Evolutionary conservation across 2,113 vertebrate genomes (phyloP), one percentile per base, ranked within the genome.

Genomic region (Brachypodius melanocephalos): DNA sequence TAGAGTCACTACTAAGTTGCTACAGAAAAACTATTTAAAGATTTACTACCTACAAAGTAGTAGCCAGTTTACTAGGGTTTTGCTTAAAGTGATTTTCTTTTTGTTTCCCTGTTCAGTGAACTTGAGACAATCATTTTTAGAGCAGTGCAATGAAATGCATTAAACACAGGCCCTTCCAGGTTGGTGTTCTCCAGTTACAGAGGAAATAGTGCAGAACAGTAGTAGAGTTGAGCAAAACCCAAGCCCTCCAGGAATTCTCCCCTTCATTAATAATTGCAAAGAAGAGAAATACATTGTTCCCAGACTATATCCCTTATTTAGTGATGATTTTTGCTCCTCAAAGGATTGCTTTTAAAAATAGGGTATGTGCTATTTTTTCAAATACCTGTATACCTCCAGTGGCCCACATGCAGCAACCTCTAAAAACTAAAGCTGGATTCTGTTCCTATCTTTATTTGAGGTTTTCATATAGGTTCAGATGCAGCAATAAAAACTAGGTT

Each of bases 141-240:
- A 73, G 54, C 73, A 91, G 87, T 58, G 87, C 80, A 85, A 65
- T 69, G 74, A 93, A 95, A 91, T 71, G 84, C 87, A 79, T 75
- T 85, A 87, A 95, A 92, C 25, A 57, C n/a, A 43, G 54, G 18
- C 71, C 45, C 16, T 82, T 94, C 67, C 88, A 85, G 62, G 66
- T 34, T 93, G 67, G 43, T 66, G 45, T 67, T 85, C 78, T 43
- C 61, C 78, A 85, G 88, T 71, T 79, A 82, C 62, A 89, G 67
- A 85, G 67, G 77, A 95, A 96, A 91, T 34, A 96, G 85, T 29
- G 66, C 91, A 96, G 82, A 96, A 91, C 78, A 86, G 75, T 3
- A 71, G 52, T 5, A 85, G 71, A 88, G 63, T 71, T 48, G 85
- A 91, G 75, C 40, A 91, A 85, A 96, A 63, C 15, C 48, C 32